Percentiles rank a stretch among this genome's conserved stretches.
Evolutionary conservation across 2,113 vertebrate genomes (phyloP).

Genomic region (Ondatra zibethicus): DNA sequence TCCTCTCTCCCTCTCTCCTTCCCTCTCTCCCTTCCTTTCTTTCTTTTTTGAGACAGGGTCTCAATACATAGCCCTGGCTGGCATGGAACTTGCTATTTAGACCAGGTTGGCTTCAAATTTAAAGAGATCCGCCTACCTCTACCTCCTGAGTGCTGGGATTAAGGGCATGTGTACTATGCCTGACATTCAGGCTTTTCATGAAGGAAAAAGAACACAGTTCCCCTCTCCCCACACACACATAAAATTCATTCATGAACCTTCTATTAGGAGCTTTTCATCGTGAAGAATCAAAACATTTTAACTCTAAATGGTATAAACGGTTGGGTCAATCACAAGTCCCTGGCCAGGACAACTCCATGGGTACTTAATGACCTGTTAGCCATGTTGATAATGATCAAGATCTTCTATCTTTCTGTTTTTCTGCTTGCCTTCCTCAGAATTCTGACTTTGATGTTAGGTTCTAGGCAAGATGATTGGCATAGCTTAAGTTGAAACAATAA

Average conservation of each 20-base stretch:
- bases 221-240: not conserved
- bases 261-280: not conserved
- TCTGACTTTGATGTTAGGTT: constrained; percentile 21
- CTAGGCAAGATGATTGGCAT: not conserved
- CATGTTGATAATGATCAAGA: not conserved
- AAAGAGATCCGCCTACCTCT: not conserved
- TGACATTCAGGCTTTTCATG: not conserved
- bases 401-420: constrained; percentile 38
- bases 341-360: not conserved
- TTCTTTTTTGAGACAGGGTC: not conserved
- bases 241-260: constrained; percentile 23
- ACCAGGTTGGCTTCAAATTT: not conserved
- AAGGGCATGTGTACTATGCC: not conserved
- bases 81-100: not conserved
- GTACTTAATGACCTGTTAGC: not conserved
- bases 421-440: not conserved
- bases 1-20: no score
- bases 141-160: not conserved
- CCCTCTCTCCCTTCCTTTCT: no score
- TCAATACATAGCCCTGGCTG: not conserved
- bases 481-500: constrained; percentile 10
- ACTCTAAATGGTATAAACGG: constrained; percentile 3
- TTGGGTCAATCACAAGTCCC: not conserved
- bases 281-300: constrained; percentile 40
- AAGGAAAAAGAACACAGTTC: not conserved